A percentile compares a stretch with the other conserved stretches of the same genome.
phyloP scores from a whole-genome alignment of 2,888 invertebrate species.

The Macrosiphum euphorbiae region DNA sequence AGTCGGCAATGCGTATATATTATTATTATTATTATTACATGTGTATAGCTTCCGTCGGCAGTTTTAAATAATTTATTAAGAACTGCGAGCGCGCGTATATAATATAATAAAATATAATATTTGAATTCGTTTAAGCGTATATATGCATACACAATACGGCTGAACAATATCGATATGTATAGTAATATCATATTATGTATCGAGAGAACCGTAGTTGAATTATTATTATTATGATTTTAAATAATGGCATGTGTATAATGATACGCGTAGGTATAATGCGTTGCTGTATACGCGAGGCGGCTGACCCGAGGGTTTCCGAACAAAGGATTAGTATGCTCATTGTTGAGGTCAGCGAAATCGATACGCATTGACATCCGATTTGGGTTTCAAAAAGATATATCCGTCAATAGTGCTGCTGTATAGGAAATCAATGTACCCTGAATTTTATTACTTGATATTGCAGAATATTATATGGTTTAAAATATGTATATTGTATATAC shows the following conservation, averaged over 20 bases:
- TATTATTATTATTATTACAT: too few species aligned
- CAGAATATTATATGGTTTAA: too few species aligned
- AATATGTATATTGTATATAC: too few species aligned
- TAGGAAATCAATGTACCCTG: background rate
- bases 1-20: background rate
- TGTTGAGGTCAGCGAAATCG: constrained; percentile 50
- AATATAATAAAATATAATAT: background rate
- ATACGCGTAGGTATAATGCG: too few species aligned
- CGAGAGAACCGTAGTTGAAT: background rate
- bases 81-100: background rate
- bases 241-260: background rate
- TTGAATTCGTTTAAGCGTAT: background rate
- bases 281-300: too few species aligned
- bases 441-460: background rate
- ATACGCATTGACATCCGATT: constrained; percentile 35
- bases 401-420: background rate
- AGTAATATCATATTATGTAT: background rate
- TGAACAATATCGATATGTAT: background rate
- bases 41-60: background rate
- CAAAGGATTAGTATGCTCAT: constrained; percentile 5
- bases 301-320: constrained; percentile 21
- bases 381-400: background rate
- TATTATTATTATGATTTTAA: constrained; percentile 12
- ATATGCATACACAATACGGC: background rate
- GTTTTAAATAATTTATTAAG: constrained; percentile 19